Evolutionary conservation across 2,113 vertebrate genomes (phyloP), one percentile per base, ranked within the genome.

Genomic region (Gobio gobio): DNA sequence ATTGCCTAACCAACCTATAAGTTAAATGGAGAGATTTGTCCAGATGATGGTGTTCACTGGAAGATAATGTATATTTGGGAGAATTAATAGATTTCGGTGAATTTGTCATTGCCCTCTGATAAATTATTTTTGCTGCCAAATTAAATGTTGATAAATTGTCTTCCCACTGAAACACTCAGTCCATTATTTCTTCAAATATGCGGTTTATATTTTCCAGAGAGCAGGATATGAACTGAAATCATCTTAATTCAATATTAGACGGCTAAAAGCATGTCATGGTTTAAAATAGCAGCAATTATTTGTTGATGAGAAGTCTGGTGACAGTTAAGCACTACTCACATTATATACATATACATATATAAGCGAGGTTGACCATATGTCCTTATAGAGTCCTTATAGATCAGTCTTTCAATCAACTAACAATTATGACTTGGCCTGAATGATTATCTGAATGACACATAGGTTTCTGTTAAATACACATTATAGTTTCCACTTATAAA

Each of bases 141-240:
- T 63, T 45, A 79, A 79, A 79, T 43, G 6, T 10, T 45, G 22
- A 79, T 45, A 45, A 79, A 79, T 14, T 64, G n/a, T 12, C 24
- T 80, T 64, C 18, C 14, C 49, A 43, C 16, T 1, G 9, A 80
- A 80, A 64, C 14, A 12, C 61, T 84, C 58, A 2, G 61, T 79
- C 45, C 14, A 59, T 26, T 73, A 73, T 74, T 79, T 58, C 24
- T 74, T 58, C 51, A 47, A 83, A 36, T 36, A 40, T 74, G 56
- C 12, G 14, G 6, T 83, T 83, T 64, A 10, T 84, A 40, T 82
- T 68, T 81, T 86, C 36, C 61, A 84, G 10, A 49, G 9, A 79
- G 56, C 83, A 83, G 86, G 86, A 89, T 85, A 85, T 88, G n/a
- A 79, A 43, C 29, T 66, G 1, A 85, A 89, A 85, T 79, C 13